These are phyloP conservation scores for Hirudinaria manillensis DNA, from an alignment of 2,888 invertebrate genomes.

Conservation along the genomic window DNA sequence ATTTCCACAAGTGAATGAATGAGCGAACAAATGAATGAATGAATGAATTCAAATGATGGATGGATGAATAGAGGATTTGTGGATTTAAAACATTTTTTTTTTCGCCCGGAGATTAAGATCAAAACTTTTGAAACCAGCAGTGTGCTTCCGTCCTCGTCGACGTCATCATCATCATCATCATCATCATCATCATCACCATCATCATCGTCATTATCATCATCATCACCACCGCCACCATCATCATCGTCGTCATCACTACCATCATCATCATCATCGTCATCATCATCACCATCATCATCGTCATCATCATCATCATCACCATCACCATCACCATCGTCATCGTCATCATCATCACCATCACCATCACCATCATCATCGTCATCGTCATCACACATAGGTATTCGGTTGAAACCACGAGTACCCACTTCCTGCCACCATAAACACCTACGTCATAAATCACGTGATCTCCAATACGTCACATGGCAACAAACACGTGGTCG, in stretches of 20 bases:
- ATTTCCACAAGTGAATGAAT: neutral
- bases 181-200: conserved; percentile 17
- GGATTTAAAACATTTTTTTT: too few relatives aligned
- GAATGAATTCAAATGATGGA: neutral
- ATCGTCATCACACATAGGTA: conserved; percentile 20
- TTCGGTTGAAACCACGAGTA: too few relatives aligned
- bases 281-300: conserved; percentile 29
- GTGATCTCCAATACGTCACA: neutral
- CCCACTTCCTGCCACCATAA: conserved; percentile 11
- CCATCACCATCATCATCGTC: conserved; percentile 28
- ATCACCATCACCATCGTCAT: conserved; percentile 19
- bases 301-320: conserved; percentile 25
- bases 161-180: conserved; percentile 30
- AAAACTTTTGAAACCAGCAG: too few relatives aligned
- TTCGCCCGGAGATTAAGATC: too few relatives aligned
- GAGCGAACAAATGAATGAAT: neutral
- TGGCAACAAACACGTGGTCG: conserved; percentile 1
- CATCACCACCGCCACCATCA: conserved; percentile 17
- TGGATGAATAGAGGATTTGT: too few relatives aligned
- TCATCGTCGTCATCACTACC: conserved; percentile 30
- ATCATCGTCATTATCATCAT: conserved; percentile 18
- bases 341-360: conserved; percentile 21
- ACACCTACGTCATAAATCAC: conserved; percentile 12
- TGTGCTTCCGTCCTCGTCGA: conserved; percentile 16
- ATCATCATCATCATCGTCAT: conserved; percentile 31